phyloP scores from a whole-genome alignment of 2,797 vertebrate species.

The Coregonus sp. region DNA sequence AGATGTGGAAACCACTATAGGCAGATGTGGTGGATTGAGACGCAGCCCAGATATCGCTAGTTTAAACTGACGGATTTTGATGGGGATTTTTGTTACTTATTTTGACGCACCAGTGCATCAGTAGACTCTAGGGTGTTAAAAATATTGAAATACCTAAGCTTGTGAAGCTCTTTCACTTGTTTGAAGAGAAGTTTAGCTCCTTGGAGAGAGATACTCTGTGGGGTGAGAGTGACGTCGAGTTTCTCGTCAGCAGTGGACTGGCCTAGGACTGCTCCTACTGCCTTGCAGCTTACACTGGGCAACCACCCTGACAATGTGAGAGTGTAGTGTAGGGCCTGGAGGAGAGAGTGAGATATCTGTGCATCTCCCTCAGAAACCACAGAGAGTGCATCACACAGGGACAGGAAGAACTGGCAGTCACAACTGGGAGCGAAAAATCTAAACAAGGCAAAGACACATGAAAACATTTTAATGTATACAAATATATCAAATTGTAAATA shows the following conservation, averaged over 20 bases:
- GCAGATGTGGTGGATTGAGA: no score
- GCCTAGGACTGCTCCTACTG: conserved; percentile 16
- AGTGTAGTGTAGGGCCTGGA: conserved; percentile 18
- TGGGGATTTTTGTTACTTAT: no score
- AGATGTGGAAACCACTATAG: no score
- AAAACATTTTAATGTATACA: not conserved
- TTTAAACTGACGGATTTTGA: no score
- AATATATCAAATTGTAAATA: no score
- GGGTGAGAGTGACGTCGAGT: conserved; percentile 22
- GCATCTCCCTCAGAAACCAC: conserved; percentile 13
- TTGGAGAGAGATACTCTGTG: conserved; percentile 21
- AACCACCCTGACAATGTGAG: conserved; percentile 29
- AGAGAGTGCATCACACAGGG: conserved; percentile 31
- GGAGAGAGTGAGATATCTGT: conserved; percentile 8
- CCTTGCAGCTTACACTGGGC: conserved; percentile 16
- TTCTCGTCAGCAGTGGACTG: not conserved
- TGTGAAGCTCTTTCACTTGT: conserved; percentile 20
- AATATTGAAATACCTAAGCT: conserved; percentile 20
- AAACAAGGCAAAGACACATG: not conserved
- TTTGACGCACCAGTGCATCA: no score
- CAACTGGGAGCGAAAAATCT: conserved; percentile 10
- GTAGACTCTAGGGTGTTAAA: not conserved
- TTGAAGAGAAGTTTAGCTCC: conserved; percentile 27
- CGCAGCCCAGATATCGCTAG: no score
- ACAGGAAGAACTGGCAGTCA: conserved; percentile 28